phyloP scores from a whole-genome alignment of 2,888 invertebrate species.

The Phyto melanocephala region DNA sequence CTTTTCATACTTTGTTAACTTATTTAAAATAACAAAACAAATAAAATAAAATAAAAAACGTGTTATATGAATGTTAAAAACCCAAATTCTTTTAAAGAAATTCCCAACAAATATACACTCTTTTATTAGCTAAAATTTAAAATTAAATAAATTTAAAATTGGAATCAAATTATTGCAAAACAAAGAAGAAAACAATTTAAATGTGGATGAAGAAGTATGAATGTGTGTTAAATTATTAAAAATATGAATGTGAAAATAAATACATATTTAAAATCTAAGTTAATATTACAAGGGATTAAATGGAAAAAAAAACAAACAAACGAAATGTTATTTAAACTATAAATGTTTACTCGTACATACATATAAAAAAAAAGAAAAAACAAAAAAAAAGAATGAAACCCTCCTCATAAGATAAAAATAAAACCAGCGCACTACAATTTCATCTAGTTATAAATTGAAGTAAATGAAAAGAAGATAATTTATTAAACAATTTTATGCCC shows the following conservation, averaged over 20 bases:
- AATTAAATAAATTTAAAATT: slow-evolving; percentile 18
- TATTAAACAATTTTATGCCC: not conserved
- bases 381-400: not conserved
- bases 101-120: slow-evolving; percentile 17
- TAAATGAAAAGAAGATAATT: not conserved
- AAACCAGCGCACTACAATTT: slow-evolving; percentile 4
- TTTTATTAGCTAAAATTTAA: slow-evolving; percentile 59
- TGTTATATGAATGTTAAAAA: slow-evolving; percentile 46
- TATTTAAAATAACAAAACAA: slow-evolving; percentile 21
- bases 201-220: slow-evolving; percentile 3
- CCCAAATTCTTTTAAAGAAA: slow-evolving; percentile 49
- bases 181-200: not conserved
- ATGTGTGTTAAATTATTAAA: slow-evolving; percentile 16
- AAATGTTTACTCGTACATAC: slow-evolving; percentile 23
- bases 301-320: slow-evolving; percentile 5
- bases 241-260: slow-evolving; percentile 30
- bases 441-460: slow-evolving; percentile 24
- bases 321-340: slow-evolving; percentile 13
- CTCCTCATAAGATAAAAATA: not conserved
- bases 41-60: slow-evolving; percentile 27
- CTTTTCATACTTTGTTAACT: slow-evolving; percentile 30
- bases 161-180: slow-evolving; percentile 30
- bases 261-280: slow-evolving; percentile 17
- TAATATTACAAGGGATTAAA: slow-evolving; percentile 54
- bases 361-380: not conserved